Evolutionary conservation across 2,888 invertebrate genomes (phyloP), one percentile per base, ranked within the genome.

Genomic region (Nowickia ferox): DNA sequence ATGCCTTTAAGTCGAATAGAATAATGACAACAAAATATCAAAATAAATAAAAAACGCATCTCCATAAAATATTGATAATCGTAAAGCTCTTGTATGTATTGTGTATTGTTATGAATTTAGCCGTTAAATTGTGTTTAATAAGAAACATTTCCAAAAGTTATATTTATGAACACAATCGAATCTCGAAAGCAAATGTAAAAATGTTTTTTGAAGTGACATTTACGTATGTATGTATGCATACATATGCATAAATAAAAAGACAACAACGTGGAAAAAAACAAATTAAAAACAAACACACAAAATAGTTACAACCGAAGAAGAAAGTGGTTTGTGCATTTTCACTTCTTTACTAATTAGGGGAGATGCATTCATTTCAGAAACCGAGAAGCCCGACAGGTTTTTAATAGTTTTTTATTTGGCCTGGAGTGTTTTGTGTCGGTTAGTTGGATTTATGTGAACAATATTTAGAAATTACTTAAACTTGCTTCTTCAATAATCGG

Each of bases 81-180:
- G 9, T 68, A n/a, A 22, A 55, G n/a, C 2, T 22, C 5, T 30
- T 30, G 6, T 30, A 17, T 13, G 11, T 19, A n/a, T 68, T 17
- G 48, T 48, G 8, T 48, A 48, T 30, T 17, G 17, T 46, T 30
- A 48, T 9, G 38, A 42, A 9, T 75, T 53, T 13, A 84, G 57
- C 75, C 76, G 72, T 57, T 40, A 65, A 66, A 84, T 84, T 84
- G 57, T 65, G 84, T 75, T 84, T 84, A 80, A 80, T 80, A 80
- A 72, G 79, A 84, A 71, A 84, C 65, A 80, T 84, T 84, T 72
- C 66, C 71, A 76, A 59, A n/a, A 80, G 66, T 69, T 65, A 66
- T 42, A 57, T 22, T 68, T 66, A 19, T 77, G 11, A 59, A 44
- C 19, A 69, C 22, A 69, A 19, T 38, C 53, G 22, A 72, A 72